Conservation (phyloP, 1,140 invertebrate genomes). For the Eumaeus atala region DNA sequence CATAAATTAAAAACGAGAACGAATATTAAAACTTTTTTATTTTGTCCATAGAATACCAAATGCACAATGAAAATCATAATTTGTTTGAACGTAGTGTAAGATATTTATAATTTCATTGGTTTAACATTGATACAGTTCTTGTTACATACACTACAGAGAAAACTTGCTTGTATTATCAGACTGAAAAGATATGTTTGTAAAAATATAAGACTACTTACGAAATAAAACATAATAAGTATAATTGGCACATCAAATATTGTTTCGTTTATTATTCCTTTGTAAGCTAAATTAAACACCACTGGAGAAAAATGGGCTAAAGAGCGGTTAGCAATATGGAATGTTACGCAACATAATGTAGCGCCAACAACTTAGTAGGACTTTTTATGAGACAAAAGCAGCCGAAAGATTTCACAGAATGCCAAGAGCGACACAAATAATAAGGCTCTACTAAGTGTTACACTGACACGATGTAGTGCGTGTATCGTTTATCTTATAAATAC, state of each 20-base stretch:
- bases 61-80: conserved; percentile 70
- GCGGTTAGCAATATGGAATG: conserved; percentile 66
- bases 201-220: conserved; percentile 65
- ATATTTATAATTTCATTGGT: conserved; percentile 68
- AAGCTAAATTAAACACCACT: conserved; percentile 27
- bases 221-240: conserved; percentile 53
- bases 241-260: conserved; percentile 62
- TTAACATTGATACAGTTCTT: conserved; percentile 62
- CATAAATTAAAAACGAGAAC: conserved; percentile 42
- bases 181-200: conserved; percentile 68
- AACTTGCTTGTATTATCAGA: conserved; percentile 69
- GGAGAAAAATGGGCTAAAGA: conserved; percentile 21
- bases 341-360: conserved; percentile 43
- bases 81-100: conserved; percentile 38
- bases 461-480: conserved; percentile 31
- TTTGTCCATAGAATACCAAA: conserved; percentile 68
- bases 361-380: conserved; percentile 15
- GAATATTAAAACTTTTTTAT: conserved; percentile 72
- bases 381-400: conserved; percentile 1
- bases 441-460: conserved; percentile 10
- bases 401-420: conserved; percentile 2
- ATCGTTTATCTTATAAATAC: conserved; percentile 36
- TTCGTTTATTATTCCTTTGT: conserved; percentile 57
- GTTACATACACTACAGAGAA: conserved; percentile 71
- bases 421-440: neutral